A percentile compares a stretch with the other conserved stretches of the same genome.
phyloP scores from a whole-genome alignment of 2,797 vertebrate genomes.

The Rhinophrynus dorsalis region DNA sequence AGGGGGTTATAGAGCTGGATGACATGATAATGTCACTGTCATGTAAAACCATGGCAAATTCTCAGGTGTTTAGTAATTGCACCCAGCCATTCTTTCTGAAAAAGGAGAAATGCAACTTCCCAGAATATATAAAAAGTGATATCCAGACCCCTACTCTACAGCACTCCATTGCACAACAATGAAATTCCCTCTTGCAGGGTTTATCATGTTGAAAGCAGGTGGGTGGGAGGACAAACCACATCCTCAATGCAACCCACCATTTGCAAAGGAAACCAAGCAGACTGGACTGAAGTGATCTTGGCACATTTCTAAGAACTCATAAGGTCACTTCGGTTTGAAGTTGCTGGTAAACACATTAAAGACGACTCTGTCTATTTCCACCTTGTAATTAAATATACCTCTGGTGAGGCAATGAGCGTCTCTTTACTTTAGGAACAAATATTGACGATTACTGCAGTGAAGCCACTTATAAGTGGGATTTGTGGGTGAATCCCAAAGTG shows the following conservation, averaged over 20 bases:
- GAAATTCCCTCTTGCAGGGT: neutral
- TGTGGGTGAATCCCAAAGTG: no score
- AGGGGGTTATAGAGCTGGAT: no score
- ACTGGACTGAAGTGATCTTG: slow-evolving; percentile 7
- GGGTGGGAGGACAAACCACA: slow-evolving; percentile 29
- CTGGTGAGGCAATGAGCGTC: neutral
- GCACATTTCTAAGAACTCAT: slow-evolving; percentile 13
- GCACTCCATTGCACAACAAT: neutral
- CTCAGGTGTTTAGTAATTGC: no score
- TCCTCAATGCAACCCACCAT: slow-evolving; percentile 17
- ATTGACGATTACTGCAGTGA: no score
- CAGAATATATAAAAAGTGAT: no score
- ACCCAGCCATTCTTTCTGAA: no score
- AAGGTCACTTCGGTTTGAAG: slow-evolving; percentile 18
- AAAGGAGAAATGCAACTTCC: no score
- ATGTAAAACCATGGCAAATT: no score
- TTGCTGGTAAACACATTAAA: slow-evolving; percentile 39
- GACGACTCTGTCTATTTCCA: neutral
- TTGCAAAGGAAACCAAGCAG: slow-evolving; percentile 26
- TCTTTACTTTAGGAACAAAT: neutral
- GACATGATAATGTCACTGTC: no score
- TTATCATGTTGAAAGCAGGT: slow-evolving; percentile 17
- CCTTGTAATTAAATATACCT: slow-evolving; percentile 5
- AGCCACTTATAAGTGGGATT: no score
- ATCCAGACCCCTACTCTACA: no score